phyloP scores from a whole-genome alignment of 2,888 invertebrate genomes.

The Cyaniris semiargus region DNA sequence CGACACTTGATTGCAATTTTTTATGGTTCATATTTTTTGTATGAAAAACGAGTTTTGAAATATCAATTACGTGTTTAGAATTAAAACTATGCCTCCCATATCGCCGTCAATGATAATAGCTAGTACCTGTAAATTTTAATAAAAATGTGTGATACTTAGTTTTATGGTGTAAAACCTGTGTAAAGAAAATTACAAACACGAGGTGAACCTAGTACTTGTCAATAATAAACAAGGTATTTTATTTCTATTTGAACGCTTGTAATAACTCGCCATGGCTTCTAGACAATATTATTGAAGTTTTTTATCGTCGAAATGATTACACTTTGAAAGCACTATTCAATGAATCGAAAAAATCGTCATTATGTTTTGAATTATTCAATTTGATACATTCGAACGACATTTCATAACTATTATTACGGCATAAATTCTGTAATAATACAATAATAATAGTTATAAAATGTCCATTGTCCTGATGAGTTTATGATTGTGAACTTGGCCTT shows the following conservation, averaged over 20 bases:
- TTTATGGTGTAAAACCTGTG: too few species aligned
- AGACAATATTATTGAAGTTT: background rate
- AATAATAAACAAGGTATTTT: too few species aligned
- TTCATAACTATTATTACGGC: background rate
- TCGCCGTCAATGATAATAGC: too few species aligned
- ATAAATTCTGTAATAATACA: background rate
- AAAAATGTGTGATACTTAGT: too few species aligned
- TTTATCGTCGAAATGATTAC: slow-evolving; percentile 1
- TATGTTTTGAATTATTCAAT: slow-evolving; percentile 1
- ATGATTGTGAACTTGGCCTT: background rate
- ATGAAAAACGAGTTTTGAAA: background rate
- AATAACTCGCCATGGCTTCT: background rate
- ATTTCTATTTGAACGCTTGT: too few species aligned
- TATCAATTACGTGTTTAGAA: too few species aligned
- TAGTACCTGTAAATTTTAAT: too few species aligned
- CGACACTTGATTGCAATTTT: background rate
- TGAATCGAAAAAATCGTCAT: background rate
- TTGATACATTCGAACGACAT: background rate
- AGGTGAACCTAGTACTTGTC: too few species aligned
- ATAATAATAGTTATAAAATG: background rate
- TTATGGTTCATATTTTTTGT: slow-evolving; percentile 5
- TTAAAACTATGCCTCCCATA: too few species aligned
- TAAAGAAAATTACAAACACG: too few species aligned
- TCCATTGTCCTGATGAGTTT: background rate
- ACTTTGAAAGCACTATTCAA: background rate